phyloP scores from a whole-genome alignment of 2,113 vertebrate species.

The Emydura subglobosa region DNA sequence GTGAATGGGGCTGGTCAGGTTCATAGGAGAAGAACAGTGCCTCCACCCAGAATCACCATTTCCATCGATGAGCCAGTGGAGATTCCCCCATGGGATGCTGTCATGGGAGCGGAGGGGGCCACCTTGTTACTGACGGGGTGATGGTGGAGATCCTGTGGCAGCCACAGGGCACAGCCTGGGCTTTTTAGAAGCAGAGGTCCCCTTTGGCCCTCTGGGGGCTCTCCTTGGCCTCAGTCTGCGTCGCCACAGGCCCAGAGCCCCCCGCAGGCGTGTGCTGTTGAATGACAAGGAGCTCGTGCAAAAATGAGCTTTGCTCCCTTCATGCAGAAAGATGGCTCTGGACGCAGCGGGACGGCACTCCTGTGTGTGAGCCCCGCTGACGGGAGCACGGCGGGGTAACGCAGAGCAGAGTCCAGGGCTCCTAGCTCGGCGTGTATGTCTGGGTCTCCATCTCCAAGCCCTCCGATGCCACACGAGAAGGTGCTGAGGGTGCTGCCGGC shows the following conservation, averaged over 20 bases:
- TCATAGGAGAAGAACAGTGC: not conserved
- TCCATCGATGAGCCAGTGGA: not conserved
- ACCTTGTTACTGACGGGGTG: not conserved
- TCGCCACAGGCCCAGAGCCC: too few relatives aligned
- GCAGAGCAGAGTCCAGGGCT: not conserved
- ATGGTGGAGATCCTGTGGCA: not conserved
- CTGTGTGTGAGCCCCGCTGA: not conserved
- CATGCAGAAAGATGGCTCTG: not conserved
- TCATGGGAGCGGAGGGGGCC: rapidly evolving
- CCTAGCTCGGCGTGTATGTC: not conserved
- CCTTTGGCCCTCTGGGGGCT: not conserved
- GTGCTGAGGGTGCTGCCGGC: not conserved
- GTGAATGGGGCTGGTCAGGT: too few relatives aligned
- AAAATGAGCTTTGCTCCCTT: not conserved
- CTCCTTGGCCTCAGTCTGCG: too few relatives aligned
- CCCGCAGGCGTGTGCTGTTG: not conserved
- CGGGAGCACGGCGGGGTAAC: not conserved
- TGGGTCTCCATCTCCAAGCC: too few relatives aligned
- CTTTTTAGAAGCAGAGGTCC: not conserved
- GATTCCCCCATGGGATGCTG: rapidly evolving
- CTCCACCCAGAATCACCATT: not conserved
- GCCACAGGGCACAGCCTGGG: not conserved
- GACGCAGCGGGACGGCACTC: not conserved
- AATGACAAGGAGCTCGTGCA: not conserved
- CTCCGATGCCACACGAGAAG: not conserved